These are phyloP conservation scores for Noturus placidus DNA, from an alignment of 2,113 vertebrate species.

Conservation along the genomic window DNA sequence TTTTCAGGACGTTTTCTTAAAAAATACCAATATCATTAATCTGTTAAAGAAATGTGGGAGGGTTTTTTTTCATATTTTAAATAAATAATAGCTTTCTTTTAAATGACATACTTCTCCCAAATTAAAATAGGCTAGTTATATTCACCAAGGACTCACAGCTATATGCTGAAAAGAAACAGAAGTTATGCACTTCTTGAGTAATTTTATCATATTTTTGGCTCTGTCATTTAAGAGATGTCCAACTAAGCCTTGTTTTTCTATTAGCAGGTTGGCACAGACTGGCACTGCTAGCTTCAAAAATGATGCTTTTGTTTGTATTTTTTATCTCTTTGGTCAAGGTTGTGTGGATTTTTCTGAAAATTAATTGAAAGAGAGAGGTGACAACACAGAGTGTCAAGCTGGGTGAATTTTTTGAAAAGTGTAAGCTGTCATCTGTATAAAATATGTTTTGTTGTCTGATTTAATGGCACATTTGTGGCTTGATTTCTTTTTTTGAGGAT, in stretches of 20 bases:
- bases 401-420: not conserved
- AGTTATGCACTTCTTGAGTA: constrained; percentile 24
- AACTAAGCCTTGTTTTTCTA: constrained; percentile 15
- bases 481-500: not conserved
- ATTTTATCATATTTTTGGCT: constrained; percentile 46
- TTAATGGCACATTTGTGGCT: not conserved
- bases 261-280: constrained; percentile 4
- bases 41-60: constrained; percentile 23
- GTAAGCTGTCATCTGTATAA: not conserved
- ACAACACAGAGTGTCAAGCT: not conserved
- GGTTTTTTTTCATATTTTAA: not conserved
- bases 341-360: constrained; percentile 6
- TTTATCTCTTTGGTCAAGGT: not conserved
- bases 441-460: not conserved
- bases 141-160: constrained; percentile 28
- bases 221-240: constrained; percentile 27
- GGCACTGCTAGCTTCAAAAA: not conserved
- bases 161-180: constrained; percentile 35
- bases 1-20: not conserved
- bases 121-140: constrained; percentile 42
- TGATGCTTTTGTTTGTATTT: not conserved
- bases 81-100: constrained; percentile 36
- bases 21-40: not conserved
- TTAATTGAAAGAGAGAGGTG: constrained; percentile 1
- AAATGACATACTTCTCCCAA: constrained; percentile 17